Percentiles rank a stretch among this genome's conserved stretches.
Evolutionary conservation across 2,888 invertebrate genomes (phyloP).

Genomic region (Oscheius sp.): DNA sequence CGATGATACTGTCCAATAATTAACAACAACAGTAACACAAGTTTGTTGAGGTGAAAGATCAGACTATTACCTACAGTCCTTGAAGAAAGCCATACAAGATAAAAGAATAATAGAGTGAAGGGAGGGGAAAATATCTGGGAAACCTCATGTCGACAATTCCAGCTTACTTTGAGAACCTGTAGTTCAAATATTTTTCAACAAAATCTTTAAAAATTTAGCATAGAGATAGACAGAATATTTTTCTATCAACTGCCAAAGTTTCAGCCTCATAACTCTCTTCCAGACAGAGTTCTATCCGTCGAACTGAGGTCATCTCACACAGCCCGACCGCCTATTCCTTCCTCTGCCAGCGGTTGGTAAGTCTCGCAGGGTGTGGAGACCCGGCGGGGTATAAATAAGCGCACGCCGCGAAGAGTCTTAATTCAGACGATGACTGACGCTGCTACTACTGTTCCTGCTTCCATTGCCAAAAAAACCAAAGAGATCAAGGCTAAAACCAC

Average conservation of each 20-base stretch:
- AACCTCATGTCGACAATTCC: neutral
- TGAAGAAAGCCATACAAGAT: too few species aligned
- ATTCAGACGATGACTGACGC: constrained; percentile 4
- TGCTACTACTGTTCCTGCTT: constrained; percentile 5
- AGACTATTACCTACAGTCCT: neutral
- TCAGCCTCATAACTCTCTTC: neutral
- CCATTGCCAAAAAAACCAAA: constrained; percentile 23
- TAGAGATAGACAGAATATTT: neutral
- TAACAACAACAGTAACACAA: too few species aligned
- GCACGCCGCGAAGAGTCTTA: neutral
- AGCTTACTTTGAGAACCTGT: neutral
- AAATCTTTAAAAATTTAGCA: neutral
- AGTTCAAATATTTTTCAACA: neutral
- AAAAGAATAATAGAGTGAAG: too few species aligned
- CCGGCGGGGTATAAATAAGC: constrained; percentile 10
- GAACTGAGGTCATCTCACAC: constrained; percentile 2
- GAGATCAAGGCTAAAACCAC: constrained; percentile 24
- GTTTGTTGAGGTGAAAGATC: neutral
- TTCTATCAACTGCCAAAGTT: neutral
- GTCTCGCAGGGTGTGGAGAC: constrained; percentile 13
- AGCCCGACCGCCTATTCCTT: neutral
- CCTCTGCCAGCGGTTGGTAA: neutral
- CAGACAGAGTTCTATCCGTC: neutral
- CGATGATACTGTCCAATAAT: too few species aligned
- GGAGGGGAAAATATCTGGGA: neutral